Conservation (phyloP, 2,797 vertebrate species). For the Sciaenops ocellatus region DNA sequence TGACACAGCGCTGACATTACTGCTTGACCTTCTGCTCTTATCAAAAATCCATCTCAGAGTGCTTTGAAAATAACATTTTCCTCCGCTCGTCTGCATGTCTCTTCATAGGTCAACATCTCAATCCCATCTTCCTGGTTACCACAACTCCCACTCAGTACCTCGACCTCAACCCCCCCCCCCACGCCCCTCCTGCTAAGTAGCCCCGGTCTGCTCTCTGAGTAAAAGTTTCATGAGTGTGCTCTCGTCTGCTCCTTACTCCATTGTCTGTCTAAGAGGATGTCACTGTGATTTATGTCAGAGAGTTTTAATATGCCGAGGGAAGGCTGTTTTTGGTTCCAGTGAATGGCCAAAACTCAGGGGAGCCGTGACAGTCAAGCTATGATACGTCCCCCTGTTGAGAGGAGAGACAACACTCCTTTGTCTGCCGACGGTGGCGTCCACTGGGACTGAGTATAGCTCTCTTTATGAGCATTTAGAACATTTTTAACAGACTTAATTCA, state of each 20-base stretch:
- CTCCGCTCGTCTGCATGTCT: slow-evolving; percentile 33
- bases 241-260: slow-evolving; percentile 69
- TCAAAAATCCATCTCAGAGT: slow-evolving; percentile 44
- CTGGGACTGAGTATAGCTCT: slow-evolving; percentile 44
- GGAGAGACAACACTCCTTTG: slow-evolving; percentile 62
- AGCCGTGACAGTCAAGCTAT: slow-evolving; percentile 67
- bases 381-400: slow-evolving; percentile 65
- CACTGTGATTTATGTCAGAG: slow-evolving; percentile 78
- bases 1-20: slow-evolving; percentile 41
- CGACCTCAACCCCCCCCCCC: slow-evolving; percentile 15
- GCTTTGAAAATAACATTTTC: slow-evolving; percentile 39
- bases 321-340: slow-evolving; percentile 65
- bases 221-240: slow-evolving; percentile 75
- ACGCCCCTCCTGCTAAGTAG: slow-evolving; percentile 41
- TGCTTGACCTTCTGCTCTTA: slow-evolving; percentile 49
- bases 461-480: slow-evolving; percentile 67
- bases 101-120: slow-evolving; percentile 66
- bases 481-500: slow-evolving; percentile 58
- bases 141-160: slow-evolving; percentile 53
- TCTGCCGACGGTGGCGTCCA: slow-evolving; percentile 56
- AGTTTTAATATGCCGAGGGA: slow-evolving; percentile 76
- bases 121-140: slow-evolving; percentile 66
- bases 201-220: slow-evolving; percentile 55
- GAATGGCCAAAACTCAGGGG: slow-evolving; percentile 70
- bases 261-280: slow-evolving; percentile 77